Percentiles rank a stretch among this genome's conserved stretches.
These are phyloP conservation scores for Drosophila lacicola DNA, from an alignment of 2,888 invertebrate species.

Conservation along the genomic window DNA sequence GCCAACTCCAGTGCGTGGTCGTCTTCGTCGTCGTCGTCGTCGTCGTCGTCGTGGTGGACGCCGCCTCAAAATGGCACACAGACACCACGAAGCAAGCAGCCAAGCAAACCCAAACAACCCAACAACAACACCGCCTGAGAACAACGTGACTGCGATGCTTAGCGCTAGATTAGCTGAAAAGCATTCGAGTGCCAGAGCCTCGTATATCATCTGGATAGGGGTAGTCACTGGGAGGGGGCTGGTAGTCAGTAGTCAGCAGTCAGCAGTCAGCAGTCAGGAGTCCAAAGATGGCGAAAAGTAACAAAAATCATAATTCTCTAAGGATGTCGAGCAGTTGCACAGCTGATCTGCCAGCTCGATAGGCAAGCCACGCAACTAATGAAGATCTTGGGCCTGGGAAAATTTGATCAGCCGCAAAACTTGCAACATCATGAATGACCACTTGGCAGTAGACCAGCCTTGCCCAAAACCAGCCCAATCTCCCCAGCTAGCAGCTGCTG, in stretches of 20 bases:
- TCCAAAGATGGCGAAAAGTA: conserved; percentile 49
- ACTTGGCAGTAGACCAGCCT: conserved; percentile 39
- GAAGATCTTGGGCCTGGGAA: conserved; percentile 72
- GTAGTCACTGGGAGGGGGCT: neutral
- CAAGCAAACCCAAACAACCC: conserved; percentile 20
- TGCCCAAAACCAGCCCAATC: neutral
- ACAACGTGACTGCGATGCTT: conserved; percentile 82
- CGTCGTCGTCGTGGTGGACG: conserved; percentile 48
- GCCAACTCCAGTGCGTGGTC: conserved; percentile 51
- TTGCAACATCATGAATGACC: conserved; percentile 56
- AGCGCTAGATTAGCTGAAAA: conserved; percentile 71
- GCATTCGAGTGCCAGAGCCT: conserved; percentile 38
- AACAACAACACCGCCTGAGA: conserved; percentile 16
- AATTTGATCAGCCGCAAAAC: conserved; percentile 30
- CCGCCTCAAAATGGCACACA: conserved; percentile 51
- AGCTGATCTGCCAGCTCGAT: conserved; percentile 51
- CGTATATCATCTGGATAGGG: conserved; percentile 47
- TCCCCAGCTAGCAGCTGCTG: conserved; percentile 50
- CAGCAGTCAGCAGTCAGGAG: conserved; percentile 16
- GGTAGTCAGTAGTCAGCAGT: neutral
- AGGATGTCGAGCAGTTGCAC: conserved; percentile 55
- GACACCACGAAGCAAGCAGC: conserved; percentile 17
- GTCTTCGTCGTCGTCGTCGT: conserved; percentile 45
- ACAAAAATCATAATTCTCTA: conserved; percentile 59
- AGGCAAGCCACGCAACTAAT: conserved; percentile 54